These are phyloP conservation scores for Pardosa pseudoannulata DNA, from an alignment of 2,888 invertebrate genomes.

Conservation along the genomic window DNA sequence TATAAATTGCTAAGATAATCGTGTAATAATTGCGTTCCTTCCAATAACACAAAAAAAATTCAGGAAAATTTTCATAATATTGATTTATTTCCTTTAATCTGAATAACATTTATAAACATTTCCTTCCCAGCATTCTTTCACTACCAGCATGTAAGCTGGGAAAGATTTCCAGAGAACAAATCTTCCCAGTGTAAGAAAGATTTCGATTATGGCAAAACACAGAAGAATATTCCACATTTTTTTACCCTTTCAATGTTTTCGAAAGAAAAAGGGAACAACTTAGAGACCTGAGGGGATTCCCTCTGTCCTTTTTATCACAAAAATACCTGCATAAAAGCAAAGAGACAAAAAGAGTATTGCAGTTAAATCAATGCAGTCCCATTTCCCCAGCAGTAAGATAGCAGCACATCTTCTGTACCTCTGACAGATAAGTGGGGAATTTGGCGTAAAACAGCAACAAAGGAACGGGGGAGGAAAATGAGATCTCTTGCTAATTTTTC, in stretches of 20 bases:
- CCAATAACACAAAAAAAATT: too few species aligned
- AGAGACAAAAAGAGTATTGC: background rate
- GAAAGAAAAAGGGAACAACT: background rate
- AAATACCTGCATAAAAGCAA: background rate
- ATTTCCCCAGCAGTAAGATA: background rate
- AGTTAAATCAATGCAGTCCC: background rate
- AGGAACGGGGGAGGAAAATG: too few species aligned
- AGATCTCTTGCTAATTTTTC: too few species aligned
- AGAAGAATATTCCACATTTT: background rate
- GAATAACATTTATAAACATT: too few species aligned
- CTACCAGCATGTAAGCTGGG: background rate
- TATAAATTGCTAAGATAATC: too few species aligned
- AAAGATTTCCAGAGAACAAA: background rate
- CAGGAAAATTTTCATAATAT: too few species aligned
- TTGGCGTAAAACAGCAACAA: too few species aligned
- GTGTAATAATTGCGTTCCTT: too few species aligned
- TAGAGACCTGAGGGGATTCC: background rate
- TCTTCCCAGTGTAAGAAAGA: background rate
- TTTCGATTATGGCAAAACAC: background rate
- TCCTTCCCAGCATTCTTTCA: too few species aligned
- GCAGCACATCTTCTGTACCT: too few species aligned
- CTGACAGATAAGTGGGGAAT: too few species aligned
- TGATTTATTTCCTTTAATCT: too few species aligned
- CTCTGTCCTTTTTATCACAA: background rate
- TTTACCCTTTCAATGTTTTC: background rate